phyloP scores from a whole-genome alignment of 2,888 invertebrate species.

The Oasisia sp. region DNA sequence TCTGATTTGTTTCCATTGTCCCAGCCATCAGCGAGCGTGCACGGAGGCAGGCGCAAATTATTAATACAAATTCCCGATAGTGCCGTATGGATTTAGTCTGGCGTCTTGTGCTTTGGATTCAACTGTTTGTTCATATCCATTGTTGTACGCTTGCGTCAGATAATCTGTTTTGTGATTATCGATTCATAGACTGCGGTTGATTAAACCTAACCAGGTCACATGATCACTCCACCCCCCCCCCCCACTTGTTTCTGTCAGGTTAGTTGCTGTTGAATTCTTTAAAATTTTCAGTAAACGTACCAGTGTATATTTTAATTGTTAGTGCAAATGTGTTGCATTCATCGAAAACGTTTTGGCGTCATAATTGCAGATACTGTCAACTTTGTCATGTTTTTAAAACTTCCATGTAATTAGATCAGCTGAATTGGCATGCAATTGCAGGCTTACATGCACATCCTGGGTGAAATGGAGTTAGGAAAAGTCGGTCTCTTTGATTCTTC shows the following conservation, averaged over 20 bases:
- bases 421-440: background rate
- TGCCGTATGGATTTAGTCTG: background rate
- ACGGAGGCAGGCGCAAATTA: background rate
- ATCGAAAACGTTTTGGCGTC: background rate
- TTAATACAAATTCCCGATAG: conserved; percentile 9
- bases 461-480: background rate
- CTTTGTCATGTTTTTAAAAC: background rate
- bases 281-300: background rate
- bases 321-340: background rate
- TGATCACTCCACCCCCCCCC: no score
- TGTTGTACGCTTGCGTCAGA: background rate
- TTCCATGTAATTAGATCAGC: background rate
- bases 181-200: background rate
- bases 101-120: background rate
- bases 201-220: background rate
- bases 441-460: background rate
- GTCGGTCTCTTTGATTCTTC: background rate
- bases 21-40: background rate
- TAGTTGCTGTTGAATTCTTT: background rate
- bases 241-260: background rate
- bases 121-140: background rate
- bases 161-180: background rate
- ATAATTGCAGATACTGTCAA: background rate
- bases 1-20: background rate
- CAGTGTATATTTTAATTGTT: background rate